phyloP scores from a whole-genome alignment of 2,888 invertebrate species.

The Caenorhabditis angaria region DNA sequence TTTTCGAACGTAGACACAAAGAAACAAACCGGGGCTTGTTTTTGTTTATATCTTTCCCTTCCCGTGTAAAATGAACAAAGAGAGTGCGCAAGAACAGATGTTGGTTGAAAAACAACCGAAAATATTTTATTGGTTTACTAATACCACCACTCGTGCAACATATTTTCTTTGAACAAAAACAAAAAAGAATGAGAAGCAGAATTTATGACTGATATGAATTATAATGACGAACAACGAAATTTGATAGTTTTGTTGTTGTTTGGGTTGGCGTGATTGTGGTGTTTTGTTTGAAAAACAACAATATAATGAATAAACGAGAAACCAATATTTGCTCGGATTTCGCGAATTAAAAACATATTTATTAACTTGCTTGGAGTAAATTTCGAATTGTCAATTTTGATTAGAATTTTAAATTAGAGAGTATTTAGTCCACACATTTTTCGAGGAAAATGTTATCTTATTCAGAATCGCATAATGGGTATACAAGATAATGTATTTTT shows the following conservation, averaged over 20 bases:
- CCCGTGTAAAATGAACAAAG: background rate
- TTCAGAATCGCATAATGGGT: no score
- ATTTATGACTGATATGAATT: conserved; percentile 2
- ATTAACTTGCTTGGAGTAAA: no score
- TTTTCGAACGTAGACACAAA: background rate
- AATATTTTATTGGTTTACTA: background rate
- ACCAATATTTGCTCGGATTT: no score
- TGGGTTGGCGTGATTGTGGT: conserved; percentile 1
- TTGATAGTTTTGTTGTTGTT: conserved; percentile 4
- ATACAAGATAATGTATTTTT: no score
- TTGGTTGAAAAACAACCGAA: background rate
- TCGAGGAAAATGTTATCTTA: no score
- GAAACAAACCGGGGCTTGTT: background rate
- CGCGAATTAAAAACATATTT: no score
- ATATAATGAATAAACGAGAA: background rate
- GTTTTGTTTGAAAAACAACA: background rate
- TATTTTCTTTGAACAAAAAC: no score
- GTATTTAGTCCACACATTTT: no score
- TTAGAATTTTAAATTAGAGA: no score
- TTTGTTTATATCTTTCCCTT: background rate
- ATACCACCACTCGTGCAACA: conserved; percentile 4
- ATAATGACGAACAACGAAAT: background rate
- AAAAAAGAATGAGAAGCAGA: no score
- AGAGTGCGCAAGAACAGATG: conserved; percentile 4
- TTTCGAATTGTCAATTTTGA: no score